Evolutionary conservation across 2,888 invertebrate genomes (phyloP), one percentile per base, ranked within the genome.

Genomic region (Sinhomidia bicolor): DNA sequence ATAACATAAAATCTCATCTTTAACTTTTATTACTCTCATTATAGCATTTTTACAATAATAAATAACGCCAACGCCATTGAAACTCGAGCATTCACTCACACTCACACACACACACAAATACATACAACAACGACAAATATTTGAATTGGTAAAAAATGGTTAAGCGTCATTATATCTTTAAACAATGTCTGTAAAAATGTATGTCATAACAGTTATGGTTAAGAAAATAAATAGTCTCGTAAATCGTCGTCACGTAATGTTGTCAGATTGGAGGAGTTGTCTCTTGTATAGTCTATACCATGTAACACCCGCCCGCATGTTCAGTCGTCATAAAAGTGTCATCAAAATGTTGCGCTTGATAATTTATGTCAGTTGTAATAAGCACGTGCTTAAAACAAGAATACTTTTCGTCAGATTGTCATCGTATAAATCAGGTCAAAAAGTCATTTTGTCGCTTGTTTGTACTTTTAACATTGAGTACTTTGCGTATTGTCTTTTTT

Each of bases 221-320:
- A 12, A 10, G 17, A 20, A 20, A 57, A 7, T 29, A 6, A 17
- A 10, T 17, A 65, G 65, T 65, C 65, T n/a, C 32, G n/a, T 17
- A 65, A 32, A 29, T 62, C 26, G 36, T 36, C 36, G 36, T 68
- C 68, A 41, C 41, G 68, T 68, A 36, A 68, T 68, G 36, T 68
- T 41, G 29, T 65, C 29, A 32, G 17, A 41, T 26, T 17, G 57
- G 57, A 20, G 20, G 36, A 14, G 17, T 17, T 41, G 32, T 32
- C 68, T 7, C 68, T 12, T 10, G n/a, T 65, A n/a, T 65, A n/a
- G n/a, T n/a, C n/a, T n/a, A n/a, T n/a, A n/a, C n/a, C n/a, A n/a
- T n/a, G n/a, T n/a, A n/a, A n/a, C n/a, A n/a, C n/a, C n/a, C n/a
- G n/a, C n/a, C n/a, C n/a, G n/a, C n/a, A n/a, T n/a, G n/a, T n/a